These are phyloP conservation scores for Anarhynchus alexandrinus DNA, from an alignment of 2,113 vertebrate species.

Conservation along the genomic window DNA sequence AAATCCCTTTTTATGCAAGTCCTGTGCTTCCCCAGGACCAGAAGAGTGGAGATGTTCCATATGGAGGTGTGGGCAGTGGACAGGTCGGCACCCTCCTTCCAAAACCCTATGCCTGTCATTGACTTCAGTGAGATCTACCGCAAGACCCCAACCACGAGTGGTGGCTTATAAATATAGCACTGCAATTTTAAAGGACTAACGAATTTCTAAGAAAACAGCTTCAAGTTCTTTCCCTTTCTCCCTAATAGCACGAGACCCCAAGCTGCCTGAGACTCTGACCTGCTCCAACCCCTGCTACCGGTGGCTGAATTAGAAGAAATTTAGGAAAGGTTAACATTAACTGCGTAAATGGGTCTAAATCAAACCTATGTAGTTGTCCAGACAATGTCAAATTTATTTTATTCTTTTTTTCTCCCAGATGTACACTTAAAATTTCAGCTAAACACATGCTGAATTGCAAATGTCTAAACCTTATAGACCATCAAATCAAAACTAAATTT, in stretches of 20 bases:
- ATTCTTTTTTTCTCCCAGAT: not conserved
- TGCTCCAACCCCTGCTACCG: not conserved
- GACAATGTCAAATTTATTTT: not conserved
- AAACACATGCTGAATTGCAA: not conserved
- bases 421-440: not conserved
- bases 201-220: not conserved
- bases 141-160: fast-evolving
- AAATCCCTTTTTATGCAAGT: not conserved
- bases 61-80: fast-evolving
- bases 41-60: not conserved
- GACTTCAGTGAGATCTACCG: not conserved
- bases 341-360: not conserved
- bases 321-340: not conserved
- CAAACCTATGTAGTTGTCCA: not conserved
- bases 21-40: not conserved
- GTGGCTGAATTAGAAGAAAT: not conserved
- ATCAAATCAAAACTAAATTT: not conserved
- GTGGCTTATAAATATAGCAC: not conserved
- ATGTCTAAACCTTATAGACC: not conserved
- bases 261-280: not conserved
- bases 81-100: not conserved
- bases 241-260: not conserved
- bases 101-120: not conserved
- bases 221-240: not conserved
- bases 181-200: not conserved